These are phyloP conservation scores for Scolopax mira DNA, from an alignment of 2,113 vertebrate species.

Conservation along the genomic window DNA sequence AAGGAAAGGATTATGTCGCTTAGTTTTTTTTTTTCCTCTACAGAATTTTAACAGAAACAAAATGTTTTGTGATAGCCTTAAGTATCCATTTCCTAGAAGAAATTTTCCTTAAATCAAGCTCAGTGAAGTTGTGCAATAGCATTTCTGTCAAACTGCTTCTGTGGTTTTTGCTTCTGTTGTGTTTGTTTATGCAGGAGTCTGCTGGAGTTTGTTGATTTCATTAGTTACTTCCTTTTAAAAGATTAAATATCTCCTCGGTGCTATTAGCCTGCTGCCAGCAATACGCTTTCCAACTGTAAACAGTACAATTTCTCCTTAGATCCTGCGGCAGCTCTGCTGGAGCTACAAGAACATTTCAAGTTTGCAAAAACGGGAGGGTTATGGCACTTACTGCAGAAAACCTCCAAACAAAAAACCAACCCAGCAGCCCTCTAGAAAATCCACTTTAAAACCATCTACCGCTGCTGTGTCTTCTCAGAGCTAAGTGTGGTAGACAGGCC, in stretches of 20 bases:
- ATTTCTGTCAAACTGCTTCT: conserved; percentile 18
- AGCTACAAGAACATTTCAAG: not conserved
- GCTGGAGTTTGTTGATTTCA: conserved; percentile 28
- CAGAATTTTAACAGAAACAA: not conserved
- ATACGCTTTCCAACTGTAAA: not conserved
- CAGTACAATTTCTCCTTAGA: not conserved
- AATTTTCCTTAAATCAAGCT: not conserved
- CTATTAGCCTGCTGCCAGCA: not conserved
- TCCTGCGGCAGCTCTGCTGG: not conserved
- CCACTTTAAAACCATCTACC: not conserved
- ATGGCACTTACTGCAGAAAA: not conserved
- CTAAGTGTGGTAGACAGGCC: not conserved
- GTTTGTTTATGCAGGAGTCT: conserved; percentile 43
- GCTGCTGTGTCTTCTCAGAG: not conserved
- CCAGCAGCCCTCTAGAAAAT: not conserved
- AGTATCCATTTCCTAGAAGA: not conserved
- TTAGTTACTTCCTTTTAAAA: conserved; percentile 53
- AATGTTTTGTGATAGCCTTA: not conserved
- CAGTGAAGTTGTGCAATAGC: not conserved
- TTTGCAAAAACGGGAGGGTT: not conserved
- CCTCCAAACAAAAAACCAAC: not conserved
- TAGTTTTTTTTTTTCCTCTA: not conserved
- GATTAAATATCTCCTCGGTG: not conserved
- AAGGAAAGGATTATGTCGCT: not conserved
- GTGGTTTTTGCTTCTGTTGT: conserved; percentile 41